These are phyloP conservation scores for Dexiosoma caninum DNA, from an alignment of 2,888 invertebrate species.

Conservation along the genomic window DNA sequence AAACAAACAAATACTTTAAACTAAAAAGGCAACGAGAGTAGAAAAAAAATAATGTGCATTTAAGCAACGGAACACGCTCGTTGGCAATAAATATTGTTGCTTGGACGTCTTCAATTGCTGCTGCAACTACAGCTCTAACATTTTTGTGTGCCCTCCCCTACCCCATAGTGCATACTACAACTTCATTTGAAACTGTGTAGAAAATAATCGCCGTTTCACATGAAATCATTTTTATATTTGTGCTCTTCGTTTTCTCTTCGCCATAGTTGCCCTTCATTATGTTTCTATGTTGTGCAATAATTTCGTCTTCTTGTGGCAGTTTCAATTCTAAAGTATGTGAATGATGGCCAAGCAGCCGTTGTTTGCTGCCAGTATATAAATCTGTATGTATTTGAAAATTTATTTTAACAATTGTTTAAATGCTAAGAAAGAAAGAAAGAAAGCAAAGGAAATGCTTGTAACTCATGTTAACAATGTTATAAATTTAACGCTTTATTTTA, in stretches of 20 bases:
- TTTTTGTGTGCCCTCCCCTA: conserved; percentile 24
- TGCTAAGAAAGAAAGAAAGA: conserved; percentile 27
- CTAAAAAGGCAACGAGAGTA: not conserved
- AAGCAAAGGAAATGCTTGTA: conserved; percentile 50
- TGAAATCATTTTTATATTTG: conserved; percentile 74
- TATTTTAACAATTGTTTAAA: conserved; percentile 34
- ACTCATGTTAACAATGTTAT: conserved; percentile 56
- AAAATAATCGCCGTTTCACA: conserved; percentile 76
- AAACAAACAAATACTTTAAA: conserved; percentile 22
- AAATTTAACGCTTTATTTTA: conserved; percentile 53
- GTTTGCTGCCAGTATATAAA: not conserved
- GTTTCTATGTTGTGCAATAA: conserved; percentile 50
- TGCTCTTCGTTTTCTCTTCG: not conserved
- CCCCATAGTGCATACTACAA: conserved; percentile 8
- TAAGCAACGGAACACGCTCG: conserved; percentile 71
- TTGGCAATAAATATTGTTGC: conserved; percentile 72
- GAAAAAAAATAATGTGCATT: conserved; percentile 45
- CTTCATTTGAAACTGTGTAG: conserved; percentile 65
- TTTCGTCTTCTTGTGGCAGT: conserved; percentile 44
- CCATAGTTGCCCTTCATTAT: conserved; percentile 37
- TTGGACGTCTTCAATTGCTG: conserved; percentile 36
- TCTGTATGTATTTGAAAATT: not conserved
- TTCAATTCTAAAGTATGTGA: conserved; percentile 38
- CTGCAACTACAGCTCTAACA: conserved; percentile 52
- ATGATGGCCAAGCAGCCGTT: conserved; percentile 47